Conservation (phyloP, 92 coral and sea anemone species). For the Bergia puertoricense region DNA sequence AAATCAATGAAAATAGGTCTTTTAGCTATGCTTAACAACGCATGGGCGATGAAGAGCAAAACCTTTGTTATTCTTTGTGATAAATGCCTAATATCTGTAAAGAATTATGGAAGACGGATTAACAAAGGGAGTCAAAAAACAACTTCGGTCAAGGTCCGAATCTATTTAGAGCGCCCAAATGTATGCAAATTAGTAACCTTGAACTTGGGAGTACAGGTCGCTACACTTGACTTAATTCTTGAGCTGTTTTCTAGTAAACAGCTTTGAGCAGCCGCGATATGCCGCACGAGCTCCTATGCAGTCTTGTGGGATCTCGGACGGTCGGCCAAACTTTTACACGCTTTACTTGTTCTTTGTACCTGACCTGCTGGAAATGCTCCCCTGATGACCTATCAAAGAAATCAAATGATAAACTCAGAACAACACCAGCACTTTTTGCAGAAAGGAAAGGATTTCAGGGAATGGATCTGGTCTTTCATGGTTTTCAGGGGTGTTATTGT, state of each 20-base stretch:
- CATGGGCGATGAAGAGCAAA: neutral
- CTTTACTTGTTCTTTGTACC: neutral
- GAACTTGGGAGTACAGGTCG: conserved; percentile 33
- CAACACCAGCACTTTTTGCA: neutral
- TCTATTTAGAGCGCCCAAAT: conserved; percentile 29
- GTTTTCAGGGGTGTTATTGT: neutral
- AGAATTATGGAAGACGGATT: conserved; percentile 19
- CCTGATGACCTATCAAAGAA: neutral
- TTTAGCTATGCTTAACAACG: neutral
- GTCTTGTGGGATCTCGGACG: neutral
- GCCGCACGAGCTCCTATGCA: neutral
- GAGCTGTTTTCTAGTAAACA: conserved; percentile 29
- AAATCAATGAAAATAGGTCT: neutral
- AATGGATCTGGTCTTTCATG: conserved; percentile 20
- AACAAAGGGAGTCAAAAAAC: conserved; percentile 24
- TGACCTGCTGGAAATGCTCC: too few relatives aligned
- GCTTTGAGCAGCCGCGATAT: neutral
- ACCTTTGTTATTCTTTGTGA: neutral
- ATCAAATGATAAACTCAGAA: neutral
- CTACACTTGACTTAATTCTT: conserved; percentile 31
- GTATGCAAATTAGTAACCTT: conserved; percentile 42
- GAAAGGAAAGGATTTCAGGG: neutral
- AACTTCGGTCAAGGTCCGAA: conserved; percentile 32
- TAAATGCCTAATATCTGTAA: conserved; percentile 17
- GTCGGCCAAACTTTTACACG: neutral